phyloP scores from a whole-genome alignment of 2,113 vertebrate species.

The Deroptyus accipitrinus region DNA sequence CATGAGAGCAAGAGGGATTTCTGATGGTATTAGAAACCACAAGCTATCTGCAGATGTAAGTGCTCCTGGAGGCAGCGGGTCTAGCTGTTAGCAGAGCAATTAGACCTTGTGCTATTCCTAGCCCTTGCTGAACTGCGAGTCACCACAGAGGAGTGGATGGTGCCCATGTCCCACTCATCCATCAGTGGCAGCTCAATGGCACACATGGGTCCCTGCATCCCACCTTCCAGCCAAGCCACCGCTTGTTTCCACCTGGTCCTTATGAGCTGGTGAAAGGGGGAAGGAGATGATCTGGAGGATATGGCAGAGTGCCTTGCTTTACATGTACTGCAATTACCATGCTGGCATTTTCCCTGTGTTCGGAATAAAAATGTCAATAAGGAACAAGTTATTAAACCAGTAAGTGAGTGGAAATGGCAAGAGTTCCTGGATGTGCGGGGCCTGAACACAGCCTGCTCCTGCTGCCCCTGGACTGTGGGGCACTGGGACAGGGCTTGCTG shows the following conservation, averaged over 20 bases:
- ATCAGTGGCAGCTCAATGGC: background rate
- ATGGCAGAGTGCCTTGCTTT: constrained; percentile 24
- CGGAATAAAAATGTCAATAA: constrained; percentile 60
- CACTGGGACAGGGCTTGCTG: background rate
- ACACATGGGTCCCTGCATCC: background rate
- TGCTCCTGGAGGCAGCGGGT: background rate
- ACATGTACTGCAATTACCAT: constrained; percentile 47
- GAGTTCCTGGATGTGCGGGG: background rate
- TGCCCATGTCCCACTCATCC: accelerated
- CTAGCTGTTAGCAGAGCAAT: constrained; percentile 7
- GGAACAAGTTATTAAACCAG: constrained; percentile 59
- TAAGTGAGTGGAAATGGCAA: constrained; percentile 3
- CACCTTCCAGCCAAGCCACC: background rate
- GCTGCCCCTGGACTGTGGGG: background rate
- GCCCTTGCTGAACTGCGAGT: background rate
- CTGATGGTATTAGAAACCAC: constrained; percentile 38
- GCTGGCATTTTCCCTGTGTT: constrained; percentile 62
- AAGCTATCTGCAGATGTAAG: constrained; percentile 9
- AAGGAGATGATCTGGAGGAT: background rate
- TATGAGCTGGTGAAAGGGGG: background rate
- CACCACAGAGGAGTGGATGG: accelerated
- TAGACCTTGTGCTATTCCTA: background rate
- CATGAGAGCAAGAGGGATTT: constrained; percentile 33
- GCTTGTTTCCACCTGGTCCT: background rate
- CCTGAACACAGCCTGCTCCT: background rate